These are phyloP conservation scores for Bombus fervidus DNA, from an alignment of 1,140 invertebrate species.

Conservation along the genomic window DNA sequence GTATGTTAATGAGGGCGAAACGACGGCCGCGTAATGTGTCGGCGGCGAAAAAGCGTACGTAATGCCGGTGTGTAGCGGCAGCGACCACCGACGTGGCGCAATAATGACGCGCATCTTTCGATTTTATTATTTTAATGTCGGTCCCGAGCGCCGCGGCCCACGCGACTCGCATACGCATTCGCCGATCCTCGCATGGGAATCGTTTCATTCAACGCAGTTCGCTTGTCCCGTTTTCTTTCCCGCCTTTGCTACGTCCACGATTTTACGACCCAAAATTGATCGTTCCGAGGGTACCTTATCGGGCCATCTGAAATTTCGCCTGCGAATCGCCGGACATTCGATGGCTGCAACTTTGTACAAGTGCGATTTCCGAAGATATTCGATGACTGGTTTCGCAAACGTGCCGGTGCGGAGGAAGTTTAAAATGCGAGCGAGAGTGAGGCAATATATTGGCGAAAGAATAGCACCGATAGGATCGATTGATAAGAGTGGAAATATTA, in stretches of 20 bases:
- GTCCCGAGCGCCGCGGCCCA: conserved; percentile 61
- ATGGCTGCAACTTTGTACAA: not conserved
- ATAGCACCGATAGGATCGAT: too few relatives aligned
- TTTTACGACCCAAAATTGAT: not conserved
- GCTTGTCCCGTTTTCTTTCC: not conserved
- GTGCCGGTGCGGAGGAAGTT: too few relatives aligned
- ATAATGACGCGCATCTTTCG: conserved; percentile 78
- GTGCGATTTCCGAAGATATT: too few relatives aligned
- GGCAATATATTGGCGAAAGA: too few relatives aligned
- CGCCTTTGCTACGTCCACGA: too few relatives aligned
- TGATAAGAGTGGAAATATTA: too few relatives aligned
- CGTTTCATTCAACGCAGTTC: not conserved
- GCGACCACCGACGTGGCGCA: conserved; percentile 75
- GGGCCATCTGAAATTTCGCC: not conserved
- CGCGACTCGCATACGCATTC: conserved; percentile 73
- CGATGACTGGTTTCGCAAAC: too few relatives aligned
- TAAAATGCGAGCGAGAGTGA: too few relatives aligned
- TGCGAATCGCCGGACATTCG: not conserved
- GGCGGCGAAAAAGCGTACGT: conserved; percentile 51
- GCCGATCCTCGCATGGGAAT: not conserved
- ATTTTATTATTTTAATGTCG: conserved; percentile 79
- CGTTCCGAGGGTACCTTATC: not conserved
- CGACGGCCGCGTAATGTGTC: conserved; percentile 70
- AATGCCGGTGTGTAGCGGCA: conserved; percentile 6
- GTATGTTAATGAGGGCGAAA: conserved; percentile 70